These are phyloP conservation scores for Parauchenoglanis punctatus DNA, from an alignment of 2,797 vertebrate species.

Conservation along the genomic window DNA sequence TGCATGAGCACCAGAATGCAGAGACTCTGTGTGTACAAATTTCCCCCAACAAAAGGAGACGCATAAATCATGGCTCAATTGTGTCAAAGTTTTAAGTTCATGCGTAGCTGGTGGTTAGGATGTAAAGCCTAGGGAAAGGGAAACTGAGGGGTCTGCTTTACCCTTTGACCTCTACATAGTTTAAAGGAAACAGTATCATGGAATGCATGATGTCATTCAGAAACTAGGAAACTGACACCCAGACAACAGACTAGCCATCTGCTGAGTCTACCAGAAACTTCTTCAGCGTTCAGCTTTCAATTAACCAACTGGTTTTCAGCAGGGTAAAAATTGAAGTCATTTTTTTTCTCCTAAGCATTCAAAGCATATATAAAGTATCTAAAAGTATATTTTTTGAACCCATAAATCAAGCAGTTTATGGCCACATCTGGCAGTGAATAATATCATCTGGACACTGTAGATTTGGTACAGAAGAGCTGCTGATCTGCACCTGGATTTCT, in stretches of 20 bases:
- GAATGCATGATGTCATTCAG: slow-evolving; percentile 1
- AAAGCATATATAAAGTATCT: background rate
- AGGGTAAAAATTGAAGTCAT: background rate
- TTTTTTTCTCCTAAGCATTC: background rate
- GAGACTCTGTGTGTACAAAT: background rate
- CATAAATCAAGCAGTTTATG: too few relatives aligned
- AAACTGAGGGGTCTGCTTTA: background rate
- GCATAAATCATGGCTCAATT: background rate
- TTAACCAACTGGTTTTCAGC: background rate
- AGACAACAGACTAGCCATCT: background rate
- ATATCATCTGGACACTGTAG: background rate
- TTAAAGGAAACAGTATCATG: slow-evolving; percentile 18
- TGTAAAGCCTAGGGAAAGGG: background rate
- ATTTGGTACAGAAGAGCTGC: background rate
- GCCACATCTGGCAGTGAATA: background rate
- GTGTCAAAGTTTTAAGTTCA: background rate
- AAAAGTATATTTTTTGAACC: background rate
- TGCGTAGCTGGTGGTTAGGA: background rate
- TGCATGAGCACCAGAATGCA: background rate
- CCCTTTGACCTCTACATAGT: slow-evolving; percentile 33
- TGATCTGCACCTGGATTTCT: background rate
- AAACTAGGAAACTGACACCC: background rate
- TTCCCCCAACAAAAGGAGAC: background rate
- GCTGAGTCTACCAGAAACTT: background rate
- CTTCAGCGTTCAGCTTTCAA: background rate